These are phyloP conservation scores for Nudaria mundana DNA, from an alignment of 2,888 invertebrate genomes.

Conservation along the genomic window DNA sequence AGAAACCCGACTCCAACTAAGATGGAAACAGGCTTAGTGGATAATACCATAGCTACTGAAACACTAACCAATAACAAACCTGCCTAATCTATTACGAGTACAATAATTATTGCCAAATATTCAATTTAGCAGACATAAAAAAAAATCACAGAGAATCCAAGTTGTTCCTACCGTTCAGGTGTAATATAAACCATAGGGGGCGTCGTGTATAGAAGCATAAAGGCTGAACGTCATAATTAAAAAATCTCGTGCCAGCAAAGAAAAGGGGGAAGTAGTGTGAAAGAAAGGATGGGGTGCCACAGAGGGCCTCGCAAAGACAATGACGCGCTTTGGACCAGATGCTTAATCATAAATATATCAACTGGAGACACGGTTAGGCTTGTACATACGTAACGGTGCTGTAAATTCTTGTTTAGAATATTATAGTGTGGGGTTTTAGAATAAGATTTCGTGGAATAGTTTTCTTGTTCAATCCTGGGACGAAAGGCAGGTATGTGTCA, in stretches of 20 bases:
- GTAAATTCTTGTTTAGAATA: background rate
- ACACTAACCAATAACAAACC: too few relatives aligned
- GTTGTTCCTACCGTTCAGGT: constrained; percentile 23
- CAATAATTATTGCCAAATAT: too few relatives aligned
- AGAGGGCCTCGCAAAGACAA: constrained; percentile 73
- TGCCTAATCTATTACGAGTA: too few relatives aligned
- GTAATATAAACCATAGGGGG: constrained; percentile 30
- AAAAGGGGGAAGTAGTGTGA: constrained; percentile 76
- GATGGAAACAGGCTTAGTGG: too few relatives aligned
- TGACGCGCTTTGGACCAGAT: constrained; percentile 70
- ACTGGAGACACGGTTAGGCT: constrained; percentile 53
- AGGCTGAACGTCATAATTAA: constrained; percentile 80
- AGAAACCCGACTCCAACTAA: too few relatives aligned
- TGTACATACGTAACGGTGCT: constrained; percentile 34
- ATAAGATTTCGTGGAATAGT: too few relatives aligned
- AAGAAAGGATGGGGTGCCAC: constrained; percentile 76
- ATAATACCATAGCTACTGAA: too few relatives aligned
- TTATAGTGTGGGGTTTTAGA: background rate
- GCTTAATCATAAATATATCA: constrained; percentile 81
- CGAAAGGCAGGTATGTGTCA: too few relatives aligned
- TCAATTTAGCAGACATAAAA: too few relatives aligned
- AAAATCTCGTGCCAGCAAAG: constrained; percentile 79
- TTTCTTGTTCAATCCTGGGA: too few relatives aligned
- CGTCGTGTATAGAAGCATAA: constrained; percentile 66
- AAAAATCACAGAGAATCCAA: constrained; percentile 32